Percentiles rank a stretch among this genome's conserved stretches.
Evolutionary conservation across 2,113 vertebrate genomes (phyloP).

Genomic region (Colinus virginianus): DNA sequence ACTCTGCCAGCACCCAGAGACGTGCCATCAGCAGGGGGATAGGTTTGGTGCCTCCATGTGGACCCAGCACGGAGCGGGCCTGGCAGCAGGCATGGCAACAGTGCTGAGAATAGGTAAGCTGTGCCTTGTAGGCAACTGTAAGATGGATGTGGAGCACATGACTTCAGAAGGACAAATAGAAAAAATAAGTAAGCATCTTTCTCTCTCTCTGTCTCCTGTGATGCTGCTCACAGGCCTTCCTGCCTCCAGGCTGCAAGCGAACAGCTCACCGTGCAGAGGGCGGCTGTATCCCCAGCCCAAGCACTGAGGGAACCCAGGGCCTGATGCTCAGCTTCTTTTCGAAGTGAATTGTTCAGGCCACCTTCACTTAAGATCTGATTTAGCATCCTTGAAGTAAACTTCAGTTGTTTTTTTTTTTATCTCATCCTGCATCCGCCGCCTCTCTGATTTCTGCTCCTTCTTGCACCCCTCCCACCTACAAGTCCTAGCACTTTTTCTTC

Average conservation of each 20-base stretch:
- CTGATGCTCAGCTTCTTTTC: background rate
- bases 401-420: background rate
- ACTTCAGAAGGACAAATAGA: constrained; percentile 40
- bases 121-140: background rate
- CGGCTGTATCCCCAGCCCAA: background rate
- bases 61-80: rapidly evolving
- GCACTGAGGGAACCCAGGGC: background rate
- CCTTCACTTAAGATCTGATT: background rate
- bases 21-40: rapidly evolving
- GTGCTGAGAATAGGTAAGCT: background rate
- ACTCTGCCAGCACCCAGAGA: background rate
- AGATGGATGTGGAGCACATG: constrained; percentile 52
- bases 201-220: background rate
- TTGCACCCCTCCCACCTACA: background rate
- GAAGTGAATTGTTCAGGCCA: background rate
- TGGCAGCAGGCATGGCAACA: background rate
- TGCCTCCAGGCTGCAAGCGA: constrained; percentile 3
- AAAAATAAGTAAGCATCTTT: constrained; percentile 39
- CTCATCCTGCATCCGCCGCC: background rate
- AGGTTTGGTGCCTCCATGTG: background rate
- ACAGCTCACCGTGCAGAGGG: rapidly evolving
- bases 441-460: background rate
- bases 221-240: background rate
- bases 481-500: background rate
- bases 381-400: background rate